phyloP scores from a whole-genome alignment of 2,797 vertebrate genomes.

The Liasis olivaceus region DNA sequence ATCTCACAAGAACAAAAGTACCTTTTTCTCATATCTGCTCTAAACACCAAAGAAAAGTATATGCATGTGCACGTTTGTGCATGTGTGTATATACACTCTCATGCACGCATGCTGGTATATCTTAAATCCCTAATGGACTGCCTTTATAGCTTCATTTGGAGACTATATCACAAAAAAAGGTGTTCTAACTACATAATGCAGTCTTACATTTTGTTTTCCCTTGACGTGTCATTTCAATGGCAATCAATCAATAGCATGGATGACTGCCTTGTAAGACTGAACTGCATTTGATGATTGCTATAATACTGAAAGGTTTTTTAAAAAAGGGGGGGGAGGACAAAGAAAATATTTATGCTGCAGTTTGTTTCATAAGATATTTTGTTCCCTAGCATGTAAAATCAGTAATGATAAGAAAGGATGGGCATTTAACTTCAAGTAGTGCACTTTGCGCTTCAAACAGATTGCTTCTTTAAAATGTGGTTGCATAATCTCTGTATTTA shows the following conservation, averaged over 20 bases:
- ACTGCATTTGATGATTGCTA: background rate
- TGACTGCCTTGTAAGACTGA: background rate
- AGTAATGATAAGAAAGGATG: conserved; percentile 44
- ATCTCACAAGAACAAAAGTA: no score
- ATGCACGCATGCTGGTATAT: background rate
- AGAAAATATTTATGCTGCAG: conserved; percentile 28
- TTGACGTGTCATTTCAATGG: background rate
- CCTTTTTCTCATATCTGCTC: background rate
- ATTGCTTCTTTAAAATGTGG: conserved; percentile 43
- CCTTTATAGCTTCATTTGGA: conserved; percentile 8
- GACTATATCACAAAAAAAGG: conserved; percentile 3
- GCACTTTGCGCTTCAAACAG: conserved; percentile 45
- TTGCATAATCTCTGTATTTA: conserved; percentile 51
- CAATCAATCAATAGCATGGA: background rate
- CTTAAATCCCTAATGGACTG: background rate
- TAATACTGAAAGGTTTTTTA: conserved; percentile 28
- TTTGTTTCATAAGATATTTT: conserved; percentile 37
- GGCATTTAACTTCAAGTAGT: conserved; percentile 39
- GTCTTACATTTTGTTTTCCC: background rate
- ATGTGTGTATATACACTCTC: background rate
- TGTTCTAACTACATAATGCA: conserved; percentile 13
- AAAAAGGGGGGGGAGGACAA: background rate
- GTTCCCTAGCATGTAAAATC: conserved; percentile 36
- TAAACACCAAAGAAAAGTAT: background rate
- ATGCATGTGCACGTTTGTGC: no score